Conservation (phyloP, 2,797 vertebrate genomes). For the Miopithecus talapoin region DNA sequence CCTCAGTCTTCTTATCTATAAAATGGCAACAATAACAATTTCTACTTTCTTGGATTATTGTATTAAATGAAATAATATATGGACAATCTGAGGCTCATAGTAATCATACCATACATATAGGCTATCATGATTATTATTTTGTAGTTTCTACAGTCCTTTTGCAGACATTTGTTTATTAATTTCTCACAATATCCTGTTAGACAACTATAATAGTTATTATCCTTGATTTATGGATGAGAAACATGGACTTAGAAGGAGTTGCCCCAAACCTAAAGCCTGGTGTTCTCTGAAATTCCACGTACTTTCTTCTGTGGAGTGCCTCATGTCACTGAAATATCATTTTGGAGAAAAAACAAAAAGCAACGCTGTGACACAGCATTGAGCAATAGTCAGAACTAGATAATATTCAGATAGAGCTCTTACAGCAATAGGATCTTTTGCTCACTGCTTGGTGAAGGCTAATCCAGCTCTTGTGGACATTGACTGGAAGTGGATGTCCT, state of each 20-base stretch:
- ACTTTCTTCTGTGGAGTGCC: not conserved
- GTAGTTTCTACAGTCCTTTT: not conserved
- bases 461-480: not conserved
- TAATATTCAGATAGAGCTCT: not conserved
- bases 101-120: not conserved
- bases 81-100: not conserved
- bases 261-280: not conserved
- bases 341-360: not conserved
- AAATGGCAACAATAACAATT: not conserved
- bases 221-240: constrained; percentile 17
- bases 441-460: not conserved
- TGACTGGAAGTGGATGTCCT: not conserved
- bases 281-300: not conserved
- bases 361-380: not conserved
- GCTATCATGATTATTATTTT: not conserved
- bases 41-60: not conserved
- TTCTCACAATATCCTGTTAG: not conserved
- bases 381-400: not conserved
- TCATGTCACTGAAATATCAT: not conserved
- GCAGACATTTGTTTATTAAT: not conserved
- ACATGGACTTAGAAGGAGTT: not conserved
- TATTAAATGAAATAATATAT: not conserved
- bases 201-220: not conserved
- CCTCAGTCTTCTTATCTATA: not conserved
- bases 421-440: not conserved